phyloP scores from a whole-genome alignment of 2,113 vertebrate species.

The Brachypodius melanocephalos region DNA sequence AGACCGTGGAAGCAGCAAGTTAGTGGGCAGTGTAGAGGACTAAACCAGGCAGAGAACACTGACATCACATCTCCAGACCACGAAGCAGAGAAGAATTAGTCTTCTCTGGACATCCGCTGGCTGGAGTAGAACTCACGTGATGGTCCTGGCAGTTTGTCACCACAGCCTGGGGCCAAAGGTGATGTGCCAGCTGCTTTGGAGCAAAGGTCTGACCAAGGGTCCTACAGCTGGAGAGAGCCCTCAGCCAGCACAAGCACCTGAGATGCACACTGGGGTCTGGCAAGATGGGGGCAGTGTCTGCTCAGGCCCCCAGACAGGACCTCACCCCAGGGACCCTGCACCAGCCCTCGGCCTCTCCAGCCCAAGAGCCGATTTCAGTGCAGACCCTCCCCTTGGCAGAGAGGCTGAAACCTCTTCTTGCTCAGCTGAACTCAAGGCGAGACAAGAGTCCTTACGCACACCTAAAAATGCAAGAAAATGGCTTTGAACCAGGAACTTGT shows the following conservation, averaged over 20 bases:
- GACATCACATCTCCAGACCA: neutral
- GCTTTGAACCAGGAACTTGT: neutral
- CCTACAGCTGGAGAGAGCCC: accelerated
- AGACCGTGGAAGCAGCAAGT: neutral
- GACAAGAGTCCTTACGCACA: accelerated
- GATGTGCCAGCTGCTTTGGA: accelerated
- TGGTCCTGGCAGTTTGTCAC: neutral
- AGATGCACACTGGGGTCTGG: accelerated
- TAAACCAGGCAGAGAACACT: neutral
- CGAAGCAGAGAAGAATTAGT: neutral
- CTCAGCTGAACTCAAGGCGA: neutral
- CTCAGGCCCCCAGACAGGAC: neutral
- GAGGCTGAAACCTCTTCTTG: neutral
- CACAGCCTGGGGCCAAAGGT: accelerated
- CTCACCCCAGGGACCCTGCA: neutral
- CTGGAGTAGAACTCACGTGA: accelerated
- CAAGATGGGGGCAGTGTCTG: neutral
- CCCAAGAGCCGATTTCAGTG: neutral
- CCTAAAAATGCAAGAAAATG: accelerated
- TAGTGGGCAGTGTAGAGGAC: accelerated
- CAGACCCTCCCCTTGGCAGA: neutral
- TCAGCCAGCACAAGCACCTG: neutral
- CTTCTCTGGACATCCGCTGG: neutral
- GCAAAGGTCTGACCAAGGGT: neutral
- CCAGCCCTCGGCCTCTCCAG: accelerated